Evolutionary conservation across 2,113 vertebrate species (phyloP), one percentile per base, ranked within the genome.

Genomic region (Indicator indicator): DNA sequence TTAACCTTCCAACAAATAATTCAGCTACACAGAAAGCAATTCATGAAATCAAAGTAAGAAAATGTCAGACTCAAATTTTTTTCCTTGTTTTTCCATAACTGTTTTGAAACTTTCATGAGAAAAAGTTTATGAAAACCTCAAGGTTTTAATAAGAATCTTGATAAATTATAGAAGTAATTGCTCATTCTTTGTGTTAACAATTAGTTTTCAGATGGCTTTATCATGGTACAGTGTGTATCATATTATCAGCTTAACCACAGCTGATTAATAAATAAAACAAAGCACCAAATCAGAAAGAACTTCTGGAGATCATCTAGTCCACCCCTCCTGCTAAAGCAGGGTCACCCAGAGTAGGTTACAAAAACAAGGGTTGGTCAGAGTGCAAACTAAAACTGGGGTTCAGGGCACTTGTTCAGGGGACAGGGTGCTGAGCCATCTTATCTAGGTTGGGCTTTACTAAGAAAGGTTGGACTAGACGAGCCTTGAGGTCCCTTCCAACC

Each of bases 151-250:
- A 27, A 36, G n/a, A 24, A 67, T 13, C 46, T 19, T 28, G 27
- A n/a, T 30, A 19, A 38, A 46, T 4, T 1, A 5, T 1, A 14
- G 17, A 3, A 23, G 20, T 6, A 68, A 62, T 3, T 9, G 32
- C 33, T 77, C 4, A 0, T 46, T 64, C 11, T 54, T 54, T 33
- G 17, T 19, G 17, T 17, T 16, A 33, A 5, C 19, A 21, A 15
- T 33, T 9, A 42, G 40, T 9, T 86, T 62, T 9, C 55, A 19
- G 13, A 15, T 46, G 11, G 42, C 24, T 9, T 9, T 24, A 33
- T 5, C 52, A 1, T 3, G 8, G 10, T 0, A 3, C 4, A 8
- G 56, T 1, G 9, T 0, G 38, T 62, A 55, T 36, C 4, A 1
- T 0, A 1, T 9, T 6, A 15, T 1, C 0, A 11, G 9, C 11